phyloP scores from a whole-genome alignment of 2,888 invertebrate genomes.

The Teleogryllus oceanicus region DNA sequence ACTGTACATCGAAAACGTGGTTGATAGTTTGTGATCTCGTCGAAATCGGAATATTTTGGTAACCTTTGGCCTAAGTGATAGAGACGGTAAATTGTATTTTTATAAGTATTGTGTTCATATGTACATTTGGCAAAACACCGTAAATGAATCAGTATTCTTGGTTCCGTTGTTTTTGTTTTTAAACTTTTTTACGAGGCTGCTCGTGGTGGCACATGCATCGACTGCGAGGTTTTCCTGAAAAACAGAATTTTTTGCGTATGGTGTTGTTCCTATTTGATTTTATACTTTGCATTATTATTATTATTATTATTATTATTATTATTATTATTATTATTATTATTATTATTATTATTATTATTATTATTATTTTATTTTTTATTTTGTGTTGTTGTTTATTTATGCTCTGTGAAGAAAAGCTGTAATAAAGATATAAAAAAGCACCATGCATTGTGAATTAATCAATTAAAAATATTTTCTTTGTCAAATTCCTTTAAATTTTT shows the following conservation, averaged over 20 bases:
- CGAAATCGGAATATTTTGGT: background rate
- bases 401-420: no score
- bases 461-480: no score
- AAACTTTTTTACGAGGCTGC: background rate
- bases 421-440: no score
- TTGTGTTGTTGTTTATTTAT: no score
- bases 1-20: background rate
- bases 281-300: no score
- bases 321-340: no score
- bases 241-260: background rate
- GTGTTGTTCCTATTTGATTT: background rate
- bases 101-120: conserved; percentile 23
- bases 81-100: background rate
- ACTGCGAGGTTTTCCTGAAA: background rate
- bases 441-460: no score
- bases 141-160: background rate
- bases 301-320: no score
- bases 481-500: no score
- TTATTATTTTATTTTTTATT: no score
- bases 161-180: background rate
- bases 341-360: no score
- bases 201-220: background rate
- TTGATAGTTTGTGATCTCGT: conserved; percentile 22
- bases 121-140: background rate
- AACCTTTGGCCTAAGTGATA: background rate